A percentile compares a stretch with the other conserved stretches of the same genome.
These are phyloP conservation scores for Notodonta ziczac DNA, from an alignment of 2,888 invertebrate genomes.

Conservation along the genomic window DNA sequence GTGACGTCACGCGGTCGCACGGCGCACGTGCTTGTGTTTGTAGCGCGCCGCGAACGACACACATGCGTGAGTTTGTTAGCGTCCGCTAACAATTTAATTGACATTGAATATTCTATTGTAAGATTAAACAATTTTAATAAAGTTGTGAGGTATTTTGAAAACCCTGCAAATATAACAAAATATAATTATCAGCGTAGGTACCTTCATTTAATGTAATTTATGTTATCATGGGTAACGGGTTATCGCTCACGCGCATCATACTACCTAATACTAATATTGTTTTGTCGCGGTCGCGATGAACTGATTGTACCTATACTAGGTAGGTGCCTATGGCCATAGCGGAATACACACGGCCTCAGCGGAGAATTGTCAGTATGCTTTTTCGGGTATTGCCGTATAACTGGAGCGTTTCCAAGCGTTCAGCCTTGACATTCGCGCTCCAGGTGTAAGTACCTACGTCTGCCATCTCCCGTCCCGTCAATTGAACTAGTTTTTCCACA, in stretches of 20 bases:
- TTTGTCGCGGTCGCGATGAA: constrained; percentile 16
- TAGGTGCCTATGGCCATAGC: too few relatives aligned
- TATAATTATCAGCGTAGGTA: too few relatives aligned
- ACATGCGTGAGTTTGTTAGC: constrained; percentile 62
- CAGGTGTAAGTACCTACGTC: constrained; percentile 59
- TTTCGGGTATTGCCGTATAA: constrained; percentile 39
- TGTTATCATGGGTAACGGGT: constrained; percentile 23
- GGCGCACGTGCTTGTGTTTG: constrained; percentile 82
- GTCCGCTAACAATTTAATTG: constrained; percentile 58
- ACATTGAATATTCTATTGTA: constrained; percentile 56
- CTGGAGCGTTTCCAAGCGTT: constrained; percentile 76
- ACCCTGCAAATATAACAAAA: too few relatives aligned
- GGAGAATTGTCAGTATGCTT: constrained; percentile 17
- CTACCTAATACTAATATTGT: not conserved
- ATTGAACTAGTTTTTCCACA: constrained; percentile 49
- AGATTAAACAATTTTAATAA: constrained; percentile 11
- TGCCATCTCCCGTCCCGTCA: constrained; percentile 52
- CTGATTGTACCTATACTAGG: constrained; percentile 10
- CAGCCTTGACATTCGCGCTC: constrained; percentile 80
- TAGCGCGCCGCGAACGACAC: constrained; percentile 69
- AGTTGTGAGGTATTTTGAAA: too few relatives aligned
- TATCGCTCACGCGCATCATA: constrained; percentile 35
- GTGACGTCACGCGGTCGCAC: constrained; percentile 72
- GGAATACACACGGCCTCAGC: constrained; percentile 7
- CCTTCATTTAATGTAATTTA: too few relatives aligned